Evolutionary conservation across 2,113 vertebrate species (phyloP).

Genomic region (Aspiorhynchus laticeps): DNA sequence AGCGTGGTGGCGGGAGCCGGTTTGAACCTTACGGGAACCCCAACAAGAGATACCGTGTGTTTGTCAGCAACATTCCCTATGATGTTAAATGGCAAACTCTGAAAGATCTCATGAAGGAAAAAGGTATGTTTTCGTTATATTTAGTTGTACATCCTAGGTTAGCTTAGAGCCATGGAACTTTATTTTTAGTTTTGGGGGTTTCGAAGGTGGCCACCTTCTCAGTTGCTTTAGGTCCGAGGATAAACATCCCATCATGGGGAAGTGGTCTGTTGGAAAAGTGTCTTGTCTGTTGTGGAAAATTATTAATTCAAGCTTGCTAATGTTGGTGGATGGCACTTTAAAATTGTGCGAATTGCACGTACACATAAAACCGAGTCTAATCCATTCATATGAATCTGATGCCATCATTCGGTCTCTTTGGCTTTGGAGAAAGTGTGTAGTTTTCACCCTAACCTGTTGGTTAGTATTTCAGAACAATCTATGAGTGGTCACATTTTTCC

Average conservation of each 20-base stretch:
- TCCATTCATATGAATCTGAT: background rate
- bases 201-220: background rate
- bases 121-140: slow-evolving; percentile 81
- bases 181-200: background rate
- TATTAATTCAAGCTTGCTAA: background rate
- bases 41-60: slow-evolving; percentile 90
- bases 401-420: slow-evolving; percentile 1
- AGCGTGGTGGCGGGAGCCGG: slow-evolving; percentile 84
- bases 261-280: slow-evolving; percentile 28
- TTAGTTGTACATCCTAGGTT: background rate
- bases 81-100: slow-evolving; percentile 98
- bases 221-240: slow-evolving; percentile 8
- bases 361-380: background rate
- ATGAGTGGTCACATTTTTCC: slow-evolving; percentile 18
- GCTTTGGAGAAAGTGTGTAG: slow-evolving; percentile 17
- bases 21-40: slow-evolving; percentile 90
- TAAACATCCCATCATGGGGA: slow-evolving; percentile 40
- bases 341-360: background rate
- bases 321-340: slow-evolving; percentile 21
- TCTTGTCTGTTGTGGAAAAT: slow-evolving; percentile 4
- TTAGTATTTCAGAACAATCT: background rate
- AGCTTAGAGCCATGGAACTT: background rate
- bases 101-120: slow-evolving; percentile 97
- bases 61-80: slow-evolving; percentile 98
- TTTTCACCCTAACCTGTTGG: slow-evolving; percentile 9